phyloP scores from a whole-genome alignment of 2,888 invertebrate genomes.

The Caradrina kadenii region DNA sequence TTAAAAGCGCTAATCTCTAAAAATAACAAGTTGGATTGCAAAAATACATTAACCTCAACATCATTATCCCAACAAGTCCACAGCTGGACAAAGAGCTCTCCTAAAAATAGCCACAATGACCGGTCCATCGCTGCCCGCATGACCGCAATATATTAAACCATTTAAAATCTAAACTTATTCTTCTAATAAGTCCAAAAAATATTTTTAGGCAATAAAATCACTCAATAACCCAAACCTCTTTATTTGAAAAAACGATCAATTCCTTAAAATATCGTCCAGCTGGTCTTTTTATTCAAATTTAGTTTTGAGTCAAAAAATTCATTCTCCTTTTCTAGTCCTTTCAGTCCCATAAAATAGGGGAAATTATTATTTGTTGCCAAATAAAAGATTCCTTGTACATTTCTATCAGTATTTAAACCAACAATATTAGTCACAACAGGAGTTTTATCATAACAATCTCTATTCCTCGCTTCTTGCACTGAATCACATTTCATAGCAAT shows the following conservation, averaged over 20 bases:
- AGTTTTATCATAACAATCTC: conserved; percentile 69
- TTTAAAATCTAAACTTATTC: no score
- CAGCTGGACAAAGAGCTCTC: no score
- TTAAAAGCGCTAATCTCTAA: no score
- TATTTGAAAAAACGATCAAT: background rate
- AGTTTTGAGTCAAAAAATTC: conserved; percentile 68
- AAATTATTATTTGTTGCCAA: conserved; percentile 71
- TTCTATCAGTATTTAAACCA: conserved; percentile 68
- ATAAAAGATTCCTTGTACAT: conserved; percentile 72
- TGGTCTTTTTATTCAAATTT: conserved; percentile 48
- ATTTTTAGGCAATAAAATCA: background rate
- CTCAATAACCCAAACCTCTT: conserved; percentile 7
- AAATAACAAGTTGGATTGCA: no score
- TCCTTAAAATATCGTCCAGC: conserved; percentile 19
- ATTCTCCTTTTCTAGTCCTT: conserved; percentile 75
- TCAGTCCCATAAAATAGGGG: conserved; percentile 78
- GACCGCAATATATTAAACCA: no score
- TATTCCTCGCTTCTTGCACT: conserved; percentile 74
- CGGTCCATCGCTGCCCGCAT: no score
- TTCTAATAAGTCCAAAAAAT: no score
- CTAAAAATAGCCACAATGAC: no score
- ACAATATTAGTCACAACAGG: conserved; percentile 73
- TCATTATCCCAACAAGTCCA: no score
- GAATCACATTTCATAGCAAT: conserved; percentile 75
- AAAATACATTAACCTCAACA: no score